Evolutionary conservation across 2,797 vertebrate species (phyloP).

Genomic region (Pseudomugil tenellus): DNA sequence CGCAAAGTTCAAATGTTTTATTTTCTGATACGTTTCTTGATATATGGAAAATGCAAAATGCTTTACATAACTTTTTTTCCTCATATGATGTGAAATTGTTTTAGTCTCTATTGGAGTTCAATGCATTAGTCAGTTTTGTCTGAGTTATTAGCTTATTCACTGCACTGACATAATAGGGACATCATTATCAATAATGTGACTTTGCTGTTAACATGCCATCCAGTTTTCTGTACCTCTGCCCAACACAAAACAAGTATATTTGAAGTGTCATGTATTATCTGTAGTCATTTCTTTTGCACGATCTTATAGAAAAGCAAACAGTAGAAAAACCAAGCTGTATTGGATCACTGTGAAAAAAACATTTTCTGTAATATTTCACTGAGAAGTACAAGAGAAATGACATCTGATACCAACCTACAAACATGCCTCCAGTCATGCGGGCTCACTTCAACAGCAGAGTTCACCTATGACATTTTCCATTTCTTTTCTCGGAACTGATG

Average conservation of each 20-base stretch:
- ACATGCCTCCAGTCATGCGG: constrained; percentile 22
- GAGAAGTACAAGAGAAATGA: constrained; percentile 8
- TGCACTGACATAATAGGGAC: constrained; percentile 76
- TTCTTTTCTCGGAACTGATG: constrained; percentile 17
- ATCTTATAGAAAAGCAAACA: neutral
- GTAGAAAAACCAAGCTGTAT: constrained; percentile 7
- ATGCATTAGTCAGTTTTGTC: constrained; percentile 67
- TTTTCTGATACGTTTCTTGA: constrained; percentile 11
- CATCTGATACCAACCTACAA: constrained; percentile 34
- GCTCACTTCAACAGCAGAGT: constrained; percentile 20
- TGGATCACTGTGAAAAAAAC: neutral
- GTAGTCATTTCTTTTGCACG: neutral
- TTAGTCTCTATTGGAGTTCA: constrained; percentile 74
- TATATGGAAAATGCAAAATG: constrained; percentile 5
- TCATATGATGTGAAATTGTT: constrained; percentile 37
- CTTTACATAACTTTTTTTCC: constrained; percentile 23
- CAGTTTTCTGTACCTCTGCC: neutral
- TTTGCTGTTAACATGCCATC: constrained; percentile 31
- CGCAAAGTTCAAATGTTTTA: constrained; percentile 16
- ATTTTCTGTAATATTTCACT: neutral
- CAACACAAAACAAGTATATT: neutral
- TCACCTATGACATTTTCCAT: constrained; percentile 17
- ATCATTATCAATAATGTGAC: constrained; percentile 72
- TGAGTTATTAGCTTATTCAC: constrained; percentile 74
- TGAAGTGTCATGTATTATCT: neutral